Evolutionary conservation across 1,140 invertebrate species (phyloP).

Genomic region (Aphelenchoides besseyi): DNA sequence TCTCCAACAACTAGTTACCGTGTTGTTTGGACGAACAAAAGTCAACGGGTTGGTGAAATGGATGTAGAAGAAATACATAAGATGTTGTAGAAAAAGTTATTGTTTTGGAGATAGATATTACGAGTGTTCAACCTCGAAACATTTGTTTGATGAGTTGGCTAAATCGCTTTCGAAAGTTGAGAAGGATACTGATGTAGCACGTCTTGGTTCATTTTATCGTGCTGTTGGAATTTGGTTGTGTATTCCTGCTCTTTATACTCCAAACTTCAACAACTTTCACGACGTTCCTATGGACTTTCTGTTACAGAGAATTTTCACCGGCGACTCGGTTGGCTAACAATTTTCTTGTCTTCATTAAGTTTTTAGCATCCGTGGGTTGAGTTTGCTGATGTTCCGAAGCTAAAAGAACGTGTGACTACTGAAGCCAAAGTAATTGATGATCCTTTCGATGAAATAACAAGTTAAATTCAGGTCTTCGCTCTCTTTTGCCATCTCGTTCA

Average conservation of each 20-base stretch:
- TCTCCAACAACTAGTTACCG: slow-evolving; percentile 37
- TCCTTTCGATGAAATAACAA: neutral
- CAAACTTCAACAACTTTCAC: slow-evolving; percentile 24
- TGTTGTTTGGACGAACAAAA: slow-evolving; percentile 25
- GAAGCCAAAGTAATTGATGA: slow-evolving; percentile 20
- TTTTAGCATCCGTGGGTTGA: slow-evolving; percentile 45
- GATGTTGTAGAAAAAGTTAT: slow-evolving; percentile 23
- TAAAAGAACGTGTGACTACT: neutral
- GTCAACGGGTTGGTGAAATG: slow-evolving; percentile 19
- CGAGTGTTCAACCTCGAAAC: slow-evolving; percentile 23
- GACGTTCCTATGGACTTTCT: slow-evolving; percentile 35
- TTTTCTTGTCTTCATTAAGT: too few relatives aligned
- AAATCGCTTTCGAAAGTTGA: slow-evolving; percentile 17
- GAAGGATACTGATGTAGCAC: neutral
- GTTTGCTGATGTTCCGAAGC: slow-evolving; percentile 33
- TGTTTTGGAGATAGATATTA: slow-evolving; percentile 33
- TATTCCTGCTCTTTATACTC: slow-evolving; percentile 8
- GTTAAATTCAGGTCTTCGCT: slow-evolving; percentile 6
- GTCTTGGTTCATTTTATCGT: slow-evolving; percentile 22
- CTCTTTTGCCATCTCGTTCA: slow-evolving; percentile 28
- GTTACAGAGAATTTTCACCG: slow-evolving; percentile 36
- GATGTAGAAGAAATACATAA: neutral
- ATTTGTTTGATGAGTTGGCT: slow-evolving; percentile 27
- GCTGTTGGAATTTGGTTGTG: slow-evolving; percentile 38
- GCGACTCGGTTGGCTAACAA: slow-evolving; percentile 32